Base-by-base conservation (phyloP, 2,888 invertebrate species). In the Erebia aethiops region DNA sequence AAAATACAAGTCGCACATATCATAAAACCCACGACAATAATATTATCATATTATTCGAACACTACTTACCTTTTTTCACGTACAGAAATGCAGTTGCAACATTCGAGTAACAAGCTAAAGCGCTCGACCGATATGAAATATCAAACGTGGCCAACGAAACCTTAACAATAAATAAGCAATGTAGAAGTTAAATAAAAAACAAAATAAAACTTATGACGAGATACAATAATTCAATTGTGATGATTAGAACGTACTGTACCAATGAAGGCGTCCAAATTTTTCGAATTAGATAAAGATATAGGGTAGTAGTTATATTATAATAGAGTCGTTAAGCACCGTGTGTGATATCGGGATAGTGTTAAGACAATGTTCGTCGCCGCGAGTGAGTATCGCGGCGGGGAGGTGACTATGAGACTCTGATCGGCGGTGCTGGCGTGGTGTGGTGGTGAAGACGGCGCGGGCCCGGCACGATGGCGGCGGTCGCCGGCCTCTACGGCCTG, bases 401-500 rank as follows among this genome's bases (percentile, higher is more conserved):
- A 65, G 67, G 67, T 67, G 77, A 72, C 75, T 80, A 78, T 78
- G 79, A 79, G 78, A 77, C 81, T 82, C 82, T 82, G 78, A 83
- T 78, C 75, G 78, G 75, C 75, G 82, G n/a, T 21, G 62, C 26
- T 69, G 77, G 78, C 70, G 79, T 77, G 62, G 18, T 43, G 61
- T 49, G 49, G 81, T 86, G 83, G 87, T 84, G 80, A 82, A 75
- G 77, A 74, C 41, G 66, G 67, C 76, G 78, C 73, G 77, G 66
- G 67, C 77, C 78, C 73, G 77, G 79, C 82, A 86, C 76, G 70
- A 96, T 96, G 96, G 96, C 96, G 84, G 96, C 96, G 78, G 96
- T 96, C 85, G 96, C 96, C 81, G 96, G 96, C 84, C 95, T 96
- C 72, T 97, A 96, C 87, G 96, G 96, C 81, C 95, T 96, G 84